Base-by-base conservation (phyloP, 1,140 invertebrate species). In the Papilio aristodemus region DNA sequence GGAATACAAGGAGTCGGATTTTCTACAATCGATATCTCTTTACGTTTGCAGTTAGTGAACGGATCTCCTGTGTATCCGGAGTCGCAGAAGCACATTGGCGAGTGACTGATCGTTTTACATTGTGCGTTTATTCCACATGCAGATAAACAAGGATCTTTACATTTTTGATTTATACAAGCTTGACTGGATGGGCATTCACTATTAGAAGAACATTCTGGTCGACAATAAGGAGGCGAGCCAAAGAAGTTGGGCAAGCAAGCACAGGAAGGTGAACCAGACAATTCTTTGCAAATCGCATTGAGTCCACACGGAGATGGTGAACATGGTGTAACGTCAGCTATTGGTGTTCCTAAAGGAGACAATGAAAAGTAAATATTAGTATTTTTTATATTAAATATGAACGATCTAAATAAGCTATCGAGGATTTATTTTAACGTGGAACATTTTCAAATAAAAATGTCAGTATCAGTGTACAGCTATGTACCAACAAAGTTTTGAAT, bases 81-180 rank as follows among this genome's bases (percentile, higher is more conserved):
- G 50, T 93, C 87, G 78, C 95, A 96, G 75, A 93, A 93, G 86
- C 95, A 95, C 79, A 94, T 93, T 57, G 95, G 93, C 64, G 92
- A 92, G 74, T 95, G 94, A 81, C 94, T 95, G 39, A 95, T 91
- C 9, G 95, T 94, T 71, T 92, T 92, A 74, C 95, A 96, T 70
- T 94, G 92, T 14, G 95, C 93, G 76, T 93, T 93, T n/a, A 88
- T 75, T 37, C 95, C 95, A 84, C 95, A 96, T 7, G 94, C 93
- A 36, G 94, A 94, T 19, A 93, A 92, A 79, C 95, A 96, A 1
- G 95, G 95, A 85, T 96, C 94, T 80, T 91, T 91, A 80, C 95
- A 96, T 87, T 94, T 95, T 80, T 95, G 92, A 78, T 94, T 93
- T 22, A 95, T 93, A 81, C 95, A 97, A 11, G 95, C 94, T 78